Conservation (phyloP, 92 coral and sea anemone genomes). For the Phenganax subtilis region DNA sequence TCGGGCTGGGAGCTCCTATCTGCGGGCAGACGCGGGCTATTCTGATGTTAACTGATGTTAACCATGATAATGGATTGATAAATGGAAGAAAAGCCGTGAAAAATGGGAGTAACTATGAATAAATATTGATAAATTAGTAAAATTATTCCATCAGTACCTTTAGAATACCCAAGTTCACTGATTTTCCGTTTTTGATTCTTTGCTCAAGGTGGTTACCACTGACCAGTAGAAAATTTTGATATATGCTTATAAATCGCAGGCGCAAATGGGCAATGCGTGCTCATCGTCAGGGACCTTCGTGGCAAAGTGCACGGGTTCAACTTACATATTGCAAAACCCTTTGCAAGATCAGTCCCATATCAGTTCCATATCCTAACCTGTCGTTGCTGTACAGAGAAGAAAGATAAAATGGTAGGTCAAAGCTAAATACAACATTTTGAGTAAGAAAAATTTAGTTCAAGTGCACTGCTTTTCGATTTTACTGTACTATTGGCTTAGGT, state of each 20-base stretch:
- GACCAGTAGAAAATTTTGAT: background rate
- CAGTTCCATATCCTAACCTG: too few relatives aligned
- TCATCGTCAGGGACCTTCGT: background rate
- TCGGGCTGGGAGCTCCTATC: conserved; percentile 19
- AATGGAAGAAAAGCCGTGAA: background rate
- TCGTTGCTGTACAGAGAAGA: background rate
- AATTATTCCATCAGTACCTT: too few relatives aligned
- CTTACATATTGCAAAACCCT: background rate
- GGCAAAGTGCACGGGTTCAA: conserved; percentile 19
- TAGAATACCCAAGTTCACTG: too few relatives aligned
- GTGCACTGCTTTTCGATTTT: too few relatives aligned
- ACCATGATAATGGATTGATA: background rate
- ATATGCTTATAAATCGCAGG: background rate
- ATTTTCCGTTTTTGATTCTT: too few relatives aligned
- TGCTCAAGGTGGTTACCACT: background rate
- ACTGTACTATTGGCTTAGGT: too few relatives aligned
- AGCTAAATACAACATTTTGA: background rate
- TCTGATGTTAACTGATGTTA: background rate
- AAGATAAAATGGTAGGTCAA: conserved; percentile 9
- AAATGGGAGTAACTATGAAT: too few relatives aligned
- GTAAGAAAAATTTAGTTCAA: too few relatives aligned
- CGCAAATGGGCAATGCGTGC: background rate
- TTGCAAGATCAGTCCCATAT: background rate
- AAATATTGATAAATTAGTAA: too few relatives aligned
- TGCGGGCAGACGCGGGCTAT: background rate